phyloP scores from a whole-genome alignment of 2,113 vertebrate genomes.

The Chionodraco myersi region DNA sequence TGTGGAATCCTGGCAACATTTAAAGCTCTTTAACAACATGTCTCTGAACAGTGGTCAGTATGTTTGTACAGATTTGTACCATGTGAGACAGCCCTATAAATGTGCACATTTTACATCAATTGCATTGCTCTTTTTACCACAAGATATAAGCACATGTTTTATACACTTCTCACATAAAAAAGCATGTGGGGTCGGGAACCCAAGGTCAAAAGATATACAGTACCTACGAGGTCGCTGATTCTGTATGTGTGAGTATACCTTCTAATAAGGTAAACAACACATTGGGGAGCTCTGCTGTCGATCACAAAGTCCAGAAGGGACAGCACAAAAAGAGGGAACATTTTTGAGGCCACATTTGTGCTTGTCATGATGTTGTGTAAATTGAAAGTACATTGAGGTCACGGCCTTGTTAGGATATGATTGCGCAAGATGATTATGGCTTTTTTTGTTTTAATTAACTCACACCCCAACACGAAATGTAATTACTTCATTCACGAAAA shows the following conservation, averaged over 20 bases:
- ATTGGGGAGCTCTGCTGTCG: no score
- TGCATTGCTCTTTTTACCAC: neutral
- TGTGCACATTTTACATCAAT: neutral
- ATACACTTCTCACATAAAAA: neutral
- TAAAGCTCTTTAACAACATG: neutral
- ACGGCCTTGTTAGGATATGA: neutral
- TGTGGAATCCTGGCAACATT: neutral
- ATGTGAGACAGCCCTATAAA: neutral
- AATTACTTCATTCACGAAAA: neutral
- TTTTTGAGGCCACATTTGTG: neutral
- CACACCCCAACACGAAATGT: neutral
- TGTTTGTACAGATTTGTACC: neutral
- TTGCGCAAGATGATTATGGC: neutral
- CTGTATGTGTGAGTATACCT: neutral
- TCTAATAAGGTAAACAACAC: neutral
- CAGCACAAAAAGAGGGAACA: neutral
- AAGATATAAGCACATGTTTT: neutral
- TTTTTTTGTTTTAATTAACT: neutral
- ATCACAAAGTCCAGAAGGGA: neutral
- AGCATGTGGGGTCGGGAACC: neutral
- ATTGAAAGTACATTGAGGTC: neutral
- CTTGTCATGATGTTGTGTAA: neutral
- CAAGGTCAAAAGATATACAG: no score
- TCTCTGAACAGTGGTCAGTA: neutral
- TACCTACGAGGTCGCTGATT: no score